Evolutionary conservation across 2,888 invertebrate genomes (phyloP).

Genomic region (Mythimna lalbum): DNA sequence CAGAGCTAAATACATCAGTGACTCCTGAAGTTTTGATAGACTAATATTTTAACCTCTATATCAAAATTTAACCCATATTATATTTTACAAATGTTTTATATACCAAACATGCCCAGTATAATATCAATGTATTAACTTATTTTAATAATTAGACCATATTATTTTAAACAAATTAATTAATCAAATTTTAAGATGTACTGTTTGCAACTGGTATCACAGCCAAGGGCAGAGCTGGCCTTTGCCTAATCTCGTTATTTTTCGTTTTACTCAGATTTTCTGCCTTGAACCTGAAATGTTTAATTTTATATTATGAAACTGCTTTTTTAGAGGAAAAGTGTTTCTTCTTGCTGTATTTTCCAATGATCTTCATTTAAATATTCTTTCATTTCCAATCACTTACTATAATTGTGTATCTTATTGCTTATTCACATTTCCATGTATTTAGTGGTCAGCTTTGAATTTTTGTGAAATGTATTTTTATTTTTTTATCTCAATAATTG

Average conservation of each 20-base stretch:
- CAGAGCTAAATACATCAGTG: conserved; percentile 65
- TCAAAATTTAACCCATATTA: conserved; percentile 36
- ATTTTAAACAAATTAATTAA: conserved; percentile 45
- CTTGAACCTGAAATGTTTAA: conserved; percentile 56
- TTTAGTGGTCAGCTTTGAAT: conserved; percentile 67
- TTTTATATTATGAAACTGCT: conserved; percentile 75
- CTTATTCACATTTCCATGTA: conserved; percentile 39
- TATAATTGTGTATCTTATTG: conserved; percentile 49
- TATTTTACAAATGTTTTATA: conserved; percentile 79
- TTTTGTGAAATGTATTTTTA: conserved; percentile 34
- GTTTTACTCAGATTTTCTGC: conserved; percentile 49
- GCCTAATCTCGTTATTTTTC: conserved; percentile 56
- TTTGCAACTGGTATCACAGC: conserved; percentile 32
- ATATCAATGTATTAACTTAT: conserved; percentile 67
- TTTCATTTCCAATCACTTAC: conserved; percentile 57
- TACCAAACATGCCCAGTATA: conserved; percentile 76
- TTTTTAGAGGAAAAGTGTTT: conserved; percentile 82
- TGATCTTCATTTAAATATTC: conserved; percentile 56
- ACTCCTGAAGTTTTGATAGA: conserved; percentile 72
- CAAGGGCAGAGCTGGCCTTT: conserved; percentile 69
- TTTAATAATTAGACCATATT: conserved; percentile 63
- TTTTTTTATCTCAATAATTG: conserved; percentile 42
- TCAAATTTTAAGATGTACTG: conserved; percentile 33
- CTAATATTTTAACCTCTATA: conserved; percentile 61
- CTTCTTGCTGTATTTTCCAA: conserved; percentile 68